Base-by-base conservation (phyloP, 1,140 invertebrate species). In the Euwallacea fornicatus region DNA sequence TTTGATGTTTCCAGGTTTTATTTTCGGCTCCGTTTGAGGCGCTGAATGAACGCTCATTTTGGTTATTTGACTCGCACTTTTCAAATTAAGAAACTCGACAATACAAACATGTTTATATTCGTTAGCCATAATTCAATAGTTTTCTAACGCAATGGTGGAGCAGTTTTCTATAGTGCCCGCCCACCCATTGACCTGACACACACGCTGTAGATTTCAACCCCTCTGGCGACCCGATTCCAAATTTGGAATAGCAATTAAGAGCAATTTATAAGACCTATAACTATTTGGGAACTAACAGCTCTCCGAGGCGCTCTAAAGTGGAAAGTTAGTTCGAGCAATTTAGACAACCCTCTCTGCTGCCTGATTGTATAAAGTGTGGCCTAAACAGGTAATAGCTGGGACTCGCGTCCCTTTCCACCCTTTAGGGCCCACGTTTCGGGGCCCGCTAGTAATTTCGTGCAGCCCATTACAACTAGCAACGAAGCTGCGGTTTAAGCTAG, bases 351-450 rank as follows among this genome's bases (percentile, higher is more conserved):
- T 56, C 63, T 66, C 41, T 42, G 44, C 62, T 46, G 64, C 53
- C 44, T 71, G 50, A 71, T 71, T 71, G 69, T 71, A 71, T 53
- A 71, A 66, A 65, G 62, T 71, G 69, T 71, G 63, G 69, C 63
- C 69, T 66, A 71, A 71, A 71, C 69, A 71, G 62, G 69, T 71
- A 65, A 71, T 66, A 71, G 69, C 60, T 59, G 56, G 42, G 42
- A 16, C 11, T 47, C 47, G 16, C 42, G 47, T 53, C 66, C 68
- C 61, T 69, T 69, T 53, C 60, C 58, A 69, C 55, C 66, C 66
- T 59, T 67, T 59, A 42, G 50, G 41, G 59, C 59, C 54, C 43
- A 58, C 46, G 43, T 42, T 10, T 15, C 33, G 43, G 56, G 59
- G 46, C 59, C 56, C 44, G 60, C 44, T 46, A 69, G 68, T 69